These are phyloP conservation scores for Drosophila ananassae DNA, from an alignment of 1,140 invertebrate genomes.

Conservation along the genomic window DNA sequence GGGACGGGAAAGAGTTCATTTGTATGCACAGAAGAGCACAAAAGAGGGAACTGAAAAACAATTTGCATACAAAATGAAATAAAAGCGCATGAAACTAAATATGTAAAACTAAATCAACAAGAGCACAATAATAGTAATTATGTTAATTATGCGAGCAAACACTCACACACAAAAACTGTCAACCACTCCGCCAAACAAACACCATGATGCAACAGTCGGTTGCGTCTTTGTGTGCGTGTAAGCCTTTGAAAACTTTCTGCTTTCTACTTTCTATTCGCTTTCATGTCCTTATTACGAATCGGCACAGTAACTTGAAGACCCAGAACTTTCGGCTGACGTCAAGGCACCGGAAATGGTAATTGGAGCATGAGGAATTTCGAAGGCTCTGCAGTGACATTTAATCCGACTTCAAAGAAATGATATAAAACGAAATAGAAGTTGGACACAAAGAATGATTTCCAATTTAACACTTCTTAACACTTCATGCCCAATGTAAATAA, in stretches of 20 bases:
- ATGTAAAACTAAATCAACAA: constrained; percentile 78
- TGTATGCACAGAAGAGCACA: constrained; percentile 24
- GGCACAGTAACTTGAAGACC: constrained; percentile 67
- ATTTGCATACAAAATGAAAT: constrained; percentile 67
- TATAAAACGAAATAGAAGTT: not conserved
- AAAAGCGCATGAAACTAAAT: constrained; percentile 60
- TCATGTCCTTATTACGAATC: constrained; percentile 54
- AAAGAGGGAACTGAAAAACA: constrained; percentile 60
- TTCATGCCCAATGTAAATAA: not conserved
- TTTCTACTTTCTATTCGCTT: constrained; percentile 25
- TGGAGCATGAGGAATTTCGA: not conserved
- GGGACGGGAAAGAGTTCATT: constrained; percentile 26
- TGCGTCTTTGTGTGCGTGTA: constrained; percentile 12
- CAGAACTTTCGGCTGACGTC: constrained; percentile 7
- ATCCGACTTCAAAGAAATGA: not conserved
- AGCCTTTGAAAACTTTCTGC: constrained; percentile 31
- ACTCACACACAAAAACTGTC: constrained; percentile 4
- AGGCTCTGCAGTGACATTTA: not conserved
- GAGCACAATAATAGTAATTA: constrained; percentile 78
- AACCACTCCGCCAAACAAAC: constrained; percentile 36
- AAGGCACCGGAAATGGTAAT: not conserved
- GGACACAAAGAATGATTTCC: not conserved
- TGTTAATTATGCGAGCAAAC: constrained; percentile 67
- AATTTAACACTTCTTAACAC: not conserved
- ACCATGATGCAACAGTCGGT: constrained; percentile 50